Conservation (phyloP, 2,888 invertebrate species). For the Masnerella sp. region DNA sequence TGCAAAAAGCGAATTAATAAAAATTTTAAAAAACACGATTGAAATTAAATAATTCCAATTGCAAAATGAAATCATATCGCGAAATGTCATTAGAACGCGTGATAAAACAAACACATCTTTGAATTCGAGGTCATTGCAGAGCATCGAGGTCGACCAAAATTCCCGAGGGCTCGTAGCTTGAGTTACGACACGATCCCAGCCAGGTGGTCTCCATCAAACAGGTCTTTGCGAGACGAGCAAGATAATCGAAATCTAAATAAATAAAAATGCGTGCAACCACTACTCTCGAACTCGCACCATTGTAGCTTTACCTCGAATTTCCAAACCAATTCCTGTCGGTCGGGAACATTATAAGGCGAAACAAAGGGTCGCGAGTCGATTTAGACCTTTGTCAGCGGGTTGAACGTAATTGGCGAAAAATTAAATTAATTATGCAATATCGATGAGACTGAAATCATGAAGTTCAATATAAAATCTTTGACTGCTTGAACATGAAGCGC, state of each 20-base stretch:
- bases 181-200: conserved; percentile 67
- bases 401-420: conserved; percentile 42
- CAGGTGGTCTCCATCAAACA: conserved; percentile 70
- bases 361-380: conserved; percentile 41
- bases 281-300: conserved; percentile 47
- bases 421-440: conserved; percentile 41
- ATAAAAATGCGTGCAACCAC: conserved; percentile 66
- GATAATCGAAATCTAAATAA: conserved; percentile 73
- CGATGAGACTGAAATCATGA: conserved; percentile 15
- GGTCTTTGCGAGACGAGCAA: conserved; percentile 65
- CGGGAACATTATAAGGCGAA: conserved; percentile 36
- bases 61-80: conserved; percentile 31
- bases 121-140: conserved; percentile 59
- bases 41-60: conserved; percentile 28
- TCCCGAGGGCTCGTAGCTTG: conserved; percentile 66
- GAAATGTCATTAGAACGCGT: conserved; percentile 46
- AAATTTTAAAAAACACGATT: conserved; percentile 2
- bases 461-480: too few relatives aligned
- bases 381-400: conserved; percentile 40
- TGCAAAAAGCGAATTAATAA: too few relatives aligned
- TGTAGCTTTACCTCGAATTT: conserved; percentile 36
- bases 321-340: conserved; percentile 58
- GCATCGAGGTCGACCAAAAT: conserved; percentile 62
- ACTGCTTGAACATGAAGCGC: too few relatives aligned
- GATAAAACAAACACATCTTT: conserved; percentile 51